A percentile compares a stretch with the other conserved stretches of the same genome.
These are phyloP conservation scores for Octodonta nipae DNA, from an alignment of 2,888 invertebrate genomes.

Conservation along the genomic window DNA sequence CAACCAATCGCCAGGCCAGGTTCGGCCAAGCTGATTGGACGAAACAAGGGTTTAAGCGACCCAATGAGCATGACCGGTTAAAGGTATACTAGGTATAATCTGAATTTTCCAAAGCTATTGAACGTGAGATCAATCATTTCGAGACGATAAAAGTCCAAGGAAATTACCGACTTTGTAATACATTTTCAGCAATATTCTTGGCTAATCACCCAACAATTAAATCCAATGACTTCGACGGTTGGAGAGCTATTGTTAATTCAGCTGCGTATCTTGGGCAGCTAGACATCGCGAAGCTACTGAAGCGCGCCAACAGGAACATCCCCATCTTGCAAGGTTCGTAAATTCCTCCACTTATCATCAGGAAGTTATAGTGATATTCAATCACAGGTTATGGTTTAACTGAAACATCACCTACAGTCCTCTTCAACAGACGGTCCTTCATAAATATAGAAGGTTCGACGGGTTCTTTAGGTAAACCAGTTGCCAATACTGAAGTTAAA, in stretches of 20 bases:
- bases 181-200: conserved; percentile 14
- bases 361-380: no score
- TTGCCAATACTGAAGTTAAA: conserved; percentile 51
- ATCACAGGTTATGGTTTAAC: conserved; percentile 66
- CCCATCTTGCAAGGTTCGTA: conserved; percentile 21
- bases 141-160: no score
- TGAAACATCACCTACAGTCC: conserved; percentile 49
- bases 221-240: conserved; percentile 40
- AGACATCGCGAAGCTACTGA: conserved; percentile 41
- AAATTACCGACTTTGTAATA: no score
- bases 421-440: background rate
- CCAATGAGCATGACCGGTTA: no score
- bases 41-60: no score
- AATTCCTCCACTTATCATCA: no score
- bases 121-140: no score
- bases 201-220: conserved; percentile 44
- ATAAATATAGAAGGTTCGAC: conserved; percentile 18
- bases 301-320: conserved; percentile 30
- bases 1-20: no score
- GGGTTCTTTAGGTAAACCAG: conserved; percentile 41
- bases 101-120: no score
- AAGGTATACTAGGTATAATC: no score
- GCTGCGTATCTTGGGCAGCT: conserved; percentile 54
- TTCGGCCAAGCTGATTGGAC: no score
- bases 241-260: conserved; percentile 45